These are phyloP conservation scores for Rhipidura dahli DNA, from an alignment of 2,113 vertebrate species.

Conservation along the genomic window DNA sequence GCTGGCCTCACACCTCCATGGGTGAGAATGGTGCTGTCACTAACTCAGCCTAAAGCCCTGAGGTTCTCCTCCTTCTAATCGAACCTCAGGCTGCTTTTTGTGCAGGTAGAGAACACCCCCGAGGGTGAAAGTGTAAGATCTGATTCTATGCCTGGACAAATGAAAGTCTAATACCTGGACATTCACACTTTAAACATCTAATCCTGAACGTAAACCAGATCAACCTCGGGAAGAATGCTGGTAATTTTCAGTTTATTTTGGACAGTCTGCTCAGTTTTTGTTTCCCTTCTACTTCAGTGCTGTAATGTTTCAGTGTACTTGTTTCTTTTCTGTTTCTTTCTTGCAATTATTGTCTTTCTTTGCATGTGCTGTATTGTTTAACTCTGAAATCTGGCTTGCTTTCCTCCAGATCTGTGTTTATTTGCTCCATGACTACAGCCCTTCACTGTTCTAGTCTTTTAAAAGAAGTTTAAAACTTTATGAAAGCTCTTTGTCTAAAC, in stretches of 20 bases:
- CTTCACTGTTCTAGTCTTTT: not conserved
- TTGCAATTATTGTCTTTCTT: not conserved
- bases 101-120: not conserved
- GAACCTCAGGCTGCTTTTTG: not conserved
- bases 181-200: not conserved
- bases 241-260: not conserved
- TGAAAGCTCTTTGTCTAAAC: not conserved
- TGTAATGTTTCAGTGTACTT: not conserved
- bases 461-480: not conserved
- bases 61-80: not conserved
- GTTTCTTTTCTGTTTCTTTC: not conserved
- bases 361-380: not conserved
- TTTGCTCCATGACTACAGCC: not conserved
- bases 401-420: not conserved
- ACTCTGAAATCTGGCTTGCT: not conserved
- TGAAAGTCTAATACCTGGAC: not conserved
- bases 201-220: not conserved
- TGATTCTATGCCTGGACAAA: not conserved
- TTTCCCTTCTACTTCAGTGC: not conserved
- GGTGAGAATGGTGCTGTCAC: not conserved
- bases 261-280: not conserved
- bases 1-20: not conserved
- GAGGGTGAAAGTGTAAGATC: not conserved
- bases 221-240: not conserved
- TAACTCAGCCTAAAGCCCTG: not conserved